A percentile compares a stretch with the other conserved stretches of the same genome.
These are phyloP conservation scores for Chitala chitala DNA, from an alignment of 2,113 vertebrate genomes.

Conservation along the genomic window DNA sequence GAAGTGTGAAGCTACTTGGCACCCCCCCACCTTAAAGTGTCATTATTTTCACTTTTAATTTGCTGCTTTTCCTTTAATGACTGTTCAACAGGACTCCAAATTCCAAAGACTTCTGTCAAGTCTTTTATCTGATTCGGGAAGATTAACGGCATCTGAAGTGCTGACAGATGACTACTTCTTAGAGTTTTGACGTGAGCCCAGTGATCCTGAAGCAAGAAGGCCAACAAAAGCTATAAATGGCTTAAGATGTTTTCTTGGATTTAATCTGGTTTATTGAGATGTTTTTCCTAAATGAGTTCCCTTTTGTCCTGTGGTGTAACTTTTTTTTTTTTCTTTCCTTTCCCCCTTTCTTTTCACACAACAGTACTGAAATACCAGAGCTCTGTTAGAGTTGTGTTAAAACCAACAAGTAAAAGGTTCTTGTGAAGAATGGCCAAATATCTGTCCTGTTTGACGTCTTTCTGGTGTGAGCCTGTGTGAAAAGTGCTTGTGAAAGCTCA, in stretches of 20 bases:
- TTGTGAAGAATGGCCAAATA: neutral
- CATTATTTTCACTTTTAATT: conserved; percentile 1
- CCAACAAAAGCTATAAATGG: neutral
- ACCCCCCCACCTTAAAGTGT: too few relatives aligned
- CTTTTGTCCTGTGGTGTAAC: neutral
- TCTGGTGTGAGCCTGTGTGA: neutral
- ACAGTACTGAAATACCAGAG: too few relatives aligned
- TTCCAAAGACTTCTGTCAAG: conserved; percentile 36
- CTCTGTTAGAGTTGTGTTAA: conserved; percentile 12
- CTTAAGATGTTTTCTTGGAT: neutral
- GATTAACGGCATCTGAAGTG: conserved; percentile 30
- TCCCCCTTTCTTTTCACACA: too few relatives aligned
- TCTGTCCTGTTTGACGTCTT: neutral
- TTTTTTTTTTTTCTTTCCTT: too few relatives aligned
- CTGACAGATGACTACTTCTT: conserved; percentile 39
- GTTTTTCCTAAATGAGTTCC: neutral
- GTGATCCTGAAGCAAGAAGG: neutral
- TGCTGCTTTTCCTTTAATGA: neutral
- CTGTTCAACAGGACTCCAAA: conserved; percentile 26
- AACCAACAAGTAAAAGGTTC: conserved; percentile 1
- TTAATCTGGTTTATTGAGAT: neutral
- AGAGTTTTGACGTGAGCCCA: neutral
- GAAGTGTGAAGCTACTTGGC: neutral
- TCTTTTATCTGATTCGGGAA: conserved; percentile 33
- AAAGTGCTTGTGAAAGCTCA: neutral